Conservation (phyloP, 2,113 vertebrate genomes). For the Gymnocephalus cernua region DNA sequence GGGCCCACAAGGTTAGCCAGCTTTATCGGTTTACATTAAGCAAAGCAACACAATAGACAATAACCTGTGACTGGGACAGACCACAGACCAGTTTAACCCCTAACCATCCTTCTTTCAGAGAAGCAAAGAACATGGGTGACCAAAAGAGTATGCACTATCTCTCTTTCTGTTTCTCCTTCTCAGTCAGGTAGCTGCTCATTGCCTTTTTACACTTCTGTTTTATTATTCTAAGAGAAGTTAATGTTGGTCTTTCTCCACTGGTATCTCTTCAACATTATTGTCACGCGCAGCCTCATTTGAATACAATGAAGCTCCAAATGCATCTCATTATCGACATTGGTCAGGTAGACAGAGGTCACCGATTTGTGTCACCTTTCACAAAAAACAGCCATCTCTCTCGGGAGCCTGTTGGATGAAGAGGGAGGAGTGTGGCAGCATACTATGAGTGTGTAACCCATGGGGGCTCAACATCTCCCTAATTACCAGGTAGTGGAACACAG, state of each 20-base stretch:
- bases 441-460: constrained; percentile 55
- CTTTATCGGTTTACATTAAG: constrained; percentile 87
- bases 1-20: constrained; percentile 85
- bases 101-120: constrained; percentile 45
- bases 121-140: constrained; percentile 20
- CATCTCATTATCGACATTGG: constrained; percentile 82
- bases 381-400: constrained; percentile 64
- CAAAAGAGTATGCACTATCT: not conserved
- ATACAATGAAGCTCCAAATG: constrained; percentile 77
- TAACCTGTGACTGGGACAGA: constrained; percentile 68
- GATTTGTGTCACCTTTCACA: constrained; percentile 79
- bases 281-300: constrained; percentile 76
- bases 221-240: constrained; percentile 33
- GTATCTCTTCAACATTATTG: constrained; percentile 67
- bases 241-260: constrained; percentile 18
- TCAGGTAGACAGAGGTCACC: constrained; percentile 77
- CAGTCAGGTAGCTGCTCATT: not conserved
- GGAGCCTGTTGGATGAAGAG: constrained; percentile 63
- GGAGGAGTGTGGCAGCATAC: constrained; percentile 44
- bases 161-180: not conserved
- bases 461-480: constrained; percentile 69
- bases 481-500: constrained; percentile 69
- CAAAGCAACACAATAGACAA: constrained; percentile 85
- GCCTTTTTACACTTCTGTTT: not conserved
- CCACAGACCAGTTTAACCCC: constrained; percentile 65